Conservation (phyloP, 1,140 invertebrate genomes). For the Harpegnathos saltator region DNA sequence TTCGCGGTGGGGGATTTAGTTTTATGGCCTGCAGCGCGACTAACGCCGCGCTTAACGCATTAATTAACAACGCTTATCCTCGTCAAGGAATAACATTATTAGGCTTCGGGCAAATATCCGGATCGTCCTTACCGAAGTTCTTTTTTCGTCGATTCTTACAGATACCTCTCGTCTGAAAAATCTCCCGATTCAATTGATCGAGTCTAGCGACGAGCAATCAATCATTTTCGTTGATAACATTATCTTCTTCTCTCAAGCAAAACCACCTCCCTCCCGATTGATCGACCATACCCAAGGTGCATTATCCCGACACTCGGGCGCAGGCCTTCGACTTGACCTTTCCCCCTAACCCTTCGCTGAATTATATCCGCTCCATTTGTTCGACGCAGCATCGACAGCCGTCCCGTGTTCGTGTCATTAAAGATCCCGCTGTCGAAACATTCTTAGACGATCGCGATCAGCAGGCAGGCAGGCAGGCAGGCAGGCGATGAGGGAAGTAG, state of each 20-base stretch:
- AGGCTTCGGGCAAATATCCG: background rate
- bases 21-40: background rate
- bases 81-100: background rate
- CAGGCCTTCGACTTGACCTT: constrained; percentile 30
- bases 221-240: constrained; percentile 3
- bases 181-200: too few relatives aligned
- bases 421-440: constrained; percentile 1
- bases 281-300: constrained; percentile 6
- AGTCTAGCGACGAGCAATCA: background rate
- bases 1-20: constrained; percentile 1
- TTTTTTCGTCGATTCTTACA: background rate
- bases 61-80: background rate
- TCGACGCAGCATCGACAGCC: background rate
- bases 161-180: too few relatives aligned
- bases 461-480: too few relatives aligned
- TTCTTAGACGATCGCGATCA: background rate
- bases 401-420: constrained; percentile 5
- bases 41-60: background rate
- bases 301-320: constrained; percentile 15
- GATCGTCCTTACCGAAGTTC: too few relatives aligned
- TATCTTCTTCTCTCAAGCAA: background rate
- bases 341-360: constrained; percentile 29
- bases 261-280: background rate
- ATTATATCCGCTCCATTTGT: constrained; percentile 52
- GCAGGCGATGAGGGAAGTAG: too few relatives aligned